Percentiles rank a stretch among this genome's conserved stretches.
These are phyloP conservation scores for Poecile montanus DNA, from an alignment of 2,797 vertebrate species.

Conservation along the genomic window DNA sequence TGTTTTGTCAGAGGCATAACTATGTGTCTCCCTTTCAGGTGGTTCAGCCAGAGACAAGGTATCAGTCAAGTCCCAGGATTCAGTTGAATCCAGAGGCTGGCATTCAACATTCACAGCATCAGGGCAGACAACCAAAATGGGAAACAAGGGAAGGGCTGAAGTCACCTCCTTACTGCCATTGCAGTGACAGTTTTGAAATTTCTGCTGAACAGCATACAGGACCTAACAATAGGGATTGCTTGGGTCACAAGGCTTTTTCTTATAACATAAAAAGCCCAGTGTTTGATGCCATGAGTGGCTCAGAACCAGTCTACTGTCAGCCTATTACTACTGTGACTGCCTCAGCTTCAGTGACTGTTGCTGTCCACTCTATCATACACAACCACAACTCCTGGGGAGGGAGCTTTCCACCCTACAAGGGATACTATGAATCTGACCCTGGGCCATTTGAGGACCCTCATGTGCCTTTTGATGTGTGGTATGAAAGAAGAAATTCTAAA, in stretches of 20 bases:
- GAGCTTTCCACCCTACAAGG: constrained; percentile 80
- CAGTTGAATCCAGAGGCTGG: constrained; percentile 65
- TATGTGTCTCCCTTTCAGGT: constrained; percentile 69
- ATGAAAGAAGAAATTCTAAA: constrained; percentile 82
- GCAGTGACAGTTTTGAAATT: constrained; percentile 92
- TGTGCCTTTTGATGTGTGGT: constrained; percentile 87
- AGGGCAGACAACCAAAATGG: constrained; percentile 81
- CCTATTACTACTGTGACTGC: constrained; percentile 96
- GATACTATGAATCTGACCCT: constrained; percentile 77
- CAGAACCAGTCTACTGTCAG: constrained; percentile 83
- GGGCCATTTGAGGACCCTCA: constrained; percentile 90
- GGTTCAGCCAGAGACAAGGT: constrained; percentile 82
- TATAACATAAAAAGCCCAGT: constrained; percentile 80
- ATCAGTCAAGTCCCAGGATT: constrained; percentile 60
- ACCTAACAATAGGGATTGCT: constrained; percentile 80
- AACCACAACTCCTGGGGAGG: constrained; percentile 77
- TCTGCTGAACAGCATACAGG: constrained; percentile 85
- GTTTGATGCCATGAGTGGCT: constrained; percentile 72
- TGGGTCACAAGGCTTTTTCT: constrained; percentile 77
- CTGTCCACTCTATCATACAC: constrained; percentile 85
- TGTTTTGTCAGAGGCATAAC: background rate
- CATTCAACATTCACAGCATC: constrained; percentile 72
- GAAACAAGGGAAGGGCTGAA: constrained; percentile 74
- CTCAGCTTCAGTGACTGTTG: constrained; percentile 94
- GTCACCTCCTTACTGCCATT: constrained; percentile 86